Evolutionary conservation across 2,797 vertebrate genomes (phyloP), one percentile per base, ranked within the genome.

Genomic region (Melanotaenia nigrans): DNA sequence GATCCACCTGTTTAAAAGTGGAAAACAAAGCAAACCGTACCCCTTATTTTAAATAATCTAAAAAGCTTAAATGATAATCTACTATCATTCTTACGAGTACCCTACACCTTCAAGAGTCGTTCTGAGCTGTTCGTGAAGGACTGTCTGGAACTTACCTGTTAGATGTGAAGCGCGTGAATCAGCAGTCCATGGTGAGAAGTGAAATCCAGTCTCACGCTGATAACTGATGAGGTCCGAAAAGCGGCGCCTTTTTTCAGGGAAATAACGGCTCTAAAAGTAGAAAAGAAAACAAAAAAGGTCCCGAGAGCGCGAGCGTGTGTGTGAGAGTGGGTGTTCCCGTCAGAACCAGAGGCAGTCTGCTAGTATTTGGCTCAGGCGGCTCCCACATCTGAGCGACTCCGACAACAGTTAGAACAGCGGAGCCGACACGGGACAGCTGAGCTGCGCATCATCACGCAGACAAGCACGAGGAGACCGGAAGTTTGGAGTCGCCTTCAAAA

Each of bases 101-200:
- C n/a, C n/a, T 16, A 32, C 5, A 42, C 10, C 22, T 24, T 10
- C 1, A 2, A 33, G 8, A 30, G 0, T 24, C 3, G 30, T 1
- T n/a, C 2, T 25, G 5, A 51, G 22, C 11, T 9, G 4, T 40
- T 3, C 10, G 8, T 22, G 10, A 16, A 51, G 0, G 4, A 3
- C n/a, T 14, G 1, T 20, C 1, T 54, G 63, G 25, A 68, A 38
- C 84, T 67, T 71, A 90, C 91, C 86, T 90, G 81, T 64, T 18
- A 9, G 65, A 28, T 71, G 68, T 16, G 12, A 16, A 16, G 55
- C 14, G 59, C 11, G 18, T 49, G 61, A 79, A 56, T 85, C 73
- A 78, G 69, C 65, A 68, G 73, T 68, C 77, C 84, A 77, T 78
- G 68, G 1, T 66, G 73, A 51, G 58, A 5, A 65, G 38, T 7